Evolutionary conservation across 2,113 vertebrate genomes (phyloP).

Genomic region (Otis tarda): DNA sequence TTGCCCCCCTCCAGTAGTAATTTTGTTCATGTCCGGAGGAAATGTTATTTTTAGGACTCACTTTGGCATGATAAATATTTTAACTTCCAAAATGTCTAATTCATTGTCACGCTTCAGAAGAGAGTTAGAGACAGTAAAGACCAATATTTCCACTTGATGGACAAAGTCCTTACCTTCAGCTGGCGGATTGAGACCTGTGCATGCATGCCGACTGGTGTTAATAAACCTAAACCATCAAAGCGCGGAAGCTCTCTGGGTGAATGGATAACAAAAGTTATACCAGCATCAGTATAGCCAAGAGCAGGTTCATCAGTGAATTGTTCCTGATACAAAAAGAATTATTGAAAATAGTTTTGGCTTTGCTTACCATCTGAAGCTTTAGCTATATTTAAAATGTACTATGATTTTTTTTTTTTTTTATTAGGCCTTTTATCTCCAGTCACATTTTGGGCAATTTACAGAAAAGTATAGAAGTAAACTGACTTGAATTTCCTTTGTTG

Average conservation of each 20-base stretch:
- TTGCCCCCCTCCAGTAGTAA: not conserved
- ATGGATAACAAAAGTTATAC: constrained; percentile 76
- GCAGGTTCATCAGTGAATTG: constrained; percentile 74
- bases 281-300: constrained; percentile 73
- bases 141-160: not conserved
- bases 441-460: not conserved
- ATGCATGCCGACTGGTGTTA: constrained; percentile 70
- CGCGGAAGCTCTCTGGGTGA: constrained; percentile 69
- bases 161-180: constrained; percentile 70
- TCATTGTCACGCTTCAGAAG: not conserved
- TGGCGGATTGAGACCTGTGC: constrained; percentile 69
- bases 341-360: not conserved
- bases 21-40: not conserved
- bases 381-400: not conserved
- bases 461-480: not conserved
- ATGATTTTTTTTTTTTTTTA: not conserved
- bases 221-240: constrained; percentile 75
- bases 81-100: not conserved
- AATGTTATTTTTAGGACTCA: not conserved
- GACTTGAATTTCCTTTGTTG: not conserved
- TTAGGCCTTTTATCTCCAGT: not conserved
- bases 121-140: not conserved
- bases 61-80: not conserved
- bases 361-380: not conserved
- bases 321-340: constrained; percentile 40